phyloP scores from a whole-genome alignment of 1,140 invertebrate genomes.

The Lysiphlebus fabarum region DNA sequence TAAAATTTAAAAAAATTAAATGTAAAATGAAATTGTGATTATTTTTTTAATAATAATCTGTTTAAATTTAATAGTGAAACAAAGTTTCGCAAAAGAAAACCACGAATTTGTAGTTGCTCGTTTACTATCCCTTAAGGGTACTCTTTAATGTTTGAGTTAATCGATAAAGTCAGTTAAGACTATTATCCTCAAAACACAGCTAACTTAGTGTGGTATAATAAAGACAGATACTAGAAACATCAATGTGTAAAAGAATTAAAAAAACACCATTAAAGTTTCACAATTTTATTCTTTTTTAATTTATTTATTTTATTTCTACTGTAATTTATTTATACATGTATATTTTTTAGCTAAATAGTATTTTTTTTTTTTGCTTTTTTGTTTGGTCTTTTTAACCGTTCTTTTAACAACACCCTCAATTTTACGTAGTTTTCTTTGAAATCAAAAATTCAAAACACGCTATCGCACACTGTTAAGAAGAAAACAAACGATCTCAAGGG shows the following conservation, averaged over 20 bases:
- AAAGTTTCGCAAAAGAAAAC: background rate
- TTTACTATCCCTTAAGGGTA: conserved; percentile 16
- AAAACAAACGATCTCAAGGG: conserved; percentile 15
- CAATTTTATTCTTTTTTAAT: background rate
- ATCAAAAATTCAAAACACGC: background rate
- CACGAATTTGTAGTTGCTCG: conserved; percentile 2
- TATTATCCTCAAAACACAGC: conserved; percentile 11
- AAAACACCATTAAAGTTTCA: conserved; percentile 7
- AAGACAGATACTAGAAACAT: conserved; percentile 24
- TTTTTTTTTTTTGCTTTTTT: no score
- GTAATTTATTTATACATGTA: no score
- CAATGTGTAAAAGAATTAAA: conserved; percentile 13
- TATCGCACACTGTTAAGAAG: background rate
- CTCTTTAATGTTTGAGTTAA: conserved; percentile 20
- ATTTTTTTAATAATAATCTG: background rate
- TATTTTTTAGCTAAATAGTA: no score
- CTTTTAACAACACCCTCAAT: no score
- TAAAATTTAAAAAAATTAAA: background rate
- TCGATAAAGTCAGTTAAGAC: conserved; percentile 25
- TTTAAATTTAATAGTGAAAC: background rate
- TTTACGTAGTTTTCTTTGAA: no score
- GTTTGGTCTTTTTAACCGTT: no score
- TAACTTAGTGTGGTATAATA: conserved; percentile 25
- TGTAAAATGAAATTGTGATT: background rate
- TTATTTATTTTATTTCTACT: no score